phyloP scores from a whole-genome alignment of 2,888 invertebrate species.

The Hydraecia micacea region DNA sequence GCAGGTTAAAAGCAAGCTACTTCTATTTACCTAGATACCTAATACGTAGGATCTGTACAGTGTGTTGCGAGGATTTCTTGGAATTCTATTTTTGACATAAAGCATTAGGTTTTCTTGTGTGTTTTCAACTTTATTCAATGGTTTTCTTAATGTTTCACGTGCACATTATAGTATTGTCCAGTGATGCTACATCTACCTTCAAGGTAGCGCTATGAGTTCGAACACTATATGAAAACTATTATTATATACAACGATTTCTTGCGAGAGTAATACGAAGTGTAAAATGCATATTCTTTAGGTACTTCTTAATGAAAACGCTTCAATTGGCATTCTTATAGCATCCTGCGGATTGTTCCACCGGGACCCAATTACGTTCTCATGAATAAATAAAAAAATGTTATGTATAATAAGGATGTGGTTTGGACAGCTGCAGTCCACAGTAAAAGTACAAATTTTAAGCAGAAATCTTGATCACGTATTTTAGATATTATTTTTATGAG shows the following conservation, averaged over 20 bases:
- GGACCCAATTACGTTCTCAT: slow-evolving; percentile 54
- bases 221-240: neutral
- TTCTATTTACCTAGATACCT: neutral
- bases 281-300: neutral
- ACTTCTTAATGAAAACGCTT: slow-evolving; percentile 25
- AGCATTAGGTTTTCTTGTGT: neutral
- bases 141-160: too few relatives aligned
- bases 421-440: neutral
- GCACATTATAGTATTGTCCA: neutral
- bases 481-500: neutral
- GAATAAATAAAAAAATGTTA: slow-evolving; percentile 53
- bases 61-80: neutral
- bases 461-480: slow-evolving; percentile 21
- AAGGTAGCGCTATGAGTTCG: neutral
- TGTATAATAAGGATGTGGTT: slow-evolving; percentile 26
- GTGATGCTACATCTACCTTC: neutral
- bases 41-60: neutral
- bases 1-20: neutral
- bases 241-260: neutral
- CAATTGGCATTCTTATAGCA: slow-evolving; percentile 38
- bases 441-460: neutral
- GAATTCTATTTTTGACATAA: neutral
- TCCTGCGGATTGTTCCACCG: slow-evolving; percentile 38
- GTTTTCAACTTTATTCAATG: neutral
- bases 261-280: too few relatives aligned